A percentile compares a stretch with the other conserved stretches of the same genome.
Conservation (phyloP, 2,797 vertebrate species). For the Leptatherina wallacei region DNA sequence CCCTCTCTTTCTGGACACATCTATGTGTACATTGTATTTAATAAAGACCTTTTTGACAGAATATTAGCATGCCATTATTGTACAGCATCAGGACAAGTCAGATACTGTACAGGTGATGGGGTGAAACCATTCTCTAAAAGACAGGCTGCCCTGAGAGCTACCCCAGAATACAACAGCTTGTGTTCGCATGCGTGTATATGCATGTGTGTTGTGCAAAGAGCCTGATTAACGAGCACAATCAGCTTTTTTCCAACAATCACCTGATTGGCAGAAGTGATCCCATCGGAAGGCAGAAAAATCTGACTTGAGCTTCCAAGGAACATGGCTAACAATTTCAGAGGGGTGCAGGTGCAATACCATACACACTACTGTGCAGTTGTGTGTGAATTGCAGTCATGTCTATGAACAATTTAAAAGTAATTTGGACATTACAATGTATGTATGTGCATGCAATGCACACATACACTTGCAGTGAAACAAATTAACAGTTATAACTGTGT, state of each 20-base stretch:
- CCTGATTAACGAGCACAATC: conserved; percentile 56
- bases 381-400: not conserved
- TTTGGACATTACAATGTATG: too few relatives aligned
- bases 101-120: conserved; percentile 10
- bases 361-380: conserved; percentile 4
- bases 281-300: conserved; percentile 52
- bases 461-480: conserved; percentile 21
- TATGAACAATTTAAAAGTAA: not conserved
- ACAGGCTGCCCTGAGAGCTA: conserved; percentile 21
- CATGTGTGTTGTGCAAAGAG: conserved; percentile 15
- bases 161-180: conserved; percentile 8
- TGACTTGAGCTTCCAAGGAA: conserved; percentile 48
- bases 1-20: not conserved
- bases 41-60: conserved; percentile 12
- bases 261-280: conserved; percentile 35
- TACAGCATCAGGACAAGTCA: conserved; percentile 17
- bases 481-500: conserved; percentile 29
- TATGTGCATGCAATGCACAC: not conserved
- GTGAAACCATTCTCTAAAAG: conserved; percentile 16
- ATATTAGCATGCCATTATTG: conserved; percentile 28
- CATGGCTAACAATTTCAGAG: conserved; percentile 46
- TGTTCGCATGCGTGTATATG: conserved; percentile 9
- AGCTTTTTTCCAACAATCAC: conserved; percentile 52
- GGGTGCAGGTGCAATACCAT: conserved; percentile 5
- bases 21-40: conserved; percentile 12